Conservation (phyloP, 1,140 invertebrate genomes). For the Streblospio benedicti region DNA sequence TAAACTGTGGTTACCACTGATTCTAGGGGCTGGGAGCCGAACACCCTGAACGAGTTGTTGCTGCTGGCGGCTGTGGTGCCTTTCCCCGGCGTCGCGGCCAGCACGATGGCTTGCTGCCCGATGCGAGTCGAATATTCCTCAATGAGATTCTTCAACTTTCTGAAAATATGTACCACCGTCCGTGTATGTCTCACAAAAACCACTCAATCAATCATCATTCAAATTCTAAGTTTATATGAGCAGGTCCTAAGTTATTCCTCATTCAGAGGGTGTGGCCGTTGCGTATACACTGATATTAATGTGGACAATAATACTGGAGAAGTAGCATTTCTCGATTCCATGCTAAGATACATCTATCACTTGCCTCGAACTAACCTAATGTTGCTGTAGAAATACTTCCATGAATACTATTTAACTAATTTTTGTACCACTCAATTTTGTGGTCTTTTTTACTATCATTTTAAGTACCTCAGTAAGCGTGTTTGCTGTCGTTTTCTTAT, state of each 20-base stretch:
- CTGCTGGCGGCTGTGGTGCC: constrained; percentile 73
- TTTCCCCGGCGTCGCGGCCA: constrained; percentile 94
- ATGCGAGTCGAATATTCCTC: constrained; percentile 94
- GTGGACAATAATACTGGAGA: too few species aligned
- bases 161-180: constrained; percentile 45
- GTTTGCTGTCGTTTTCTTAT: constrained; percentile 93
- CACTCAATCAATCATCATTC: background rate
- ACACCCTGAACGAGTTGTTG: constrained; percentile 61
- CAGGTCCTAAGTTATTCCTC: too few species aligned
- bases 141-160: constrained; percentile 70
- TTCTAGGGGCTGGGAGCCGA: constrained; percentile 92
- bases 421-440: background rate
- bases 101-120: constrained; percentile 91
- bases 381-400: background rate
- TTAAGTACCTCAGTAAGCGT: constrained; percentile 66
- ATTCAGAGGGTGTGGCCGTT: background rate
- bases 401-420: background rate
- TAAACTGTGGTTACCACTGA: constrained; percentile 63
- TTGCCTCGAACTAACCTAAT: too few species aligned
- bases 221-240: background rate
- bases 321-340: too few species aligned
- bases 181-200: background rate
- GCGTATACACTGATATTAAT: background rate
- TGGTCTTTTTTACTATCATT: background rate
- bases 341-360: too few species aligned